A percentile compares a stretch with the other conserved stretches of the same genome.
These are phyloP conservation scores for Ectemnius continuus DNA, from an alignment of 2,888 invertebrate genomes.

Conservation along the genomic window DNA sequence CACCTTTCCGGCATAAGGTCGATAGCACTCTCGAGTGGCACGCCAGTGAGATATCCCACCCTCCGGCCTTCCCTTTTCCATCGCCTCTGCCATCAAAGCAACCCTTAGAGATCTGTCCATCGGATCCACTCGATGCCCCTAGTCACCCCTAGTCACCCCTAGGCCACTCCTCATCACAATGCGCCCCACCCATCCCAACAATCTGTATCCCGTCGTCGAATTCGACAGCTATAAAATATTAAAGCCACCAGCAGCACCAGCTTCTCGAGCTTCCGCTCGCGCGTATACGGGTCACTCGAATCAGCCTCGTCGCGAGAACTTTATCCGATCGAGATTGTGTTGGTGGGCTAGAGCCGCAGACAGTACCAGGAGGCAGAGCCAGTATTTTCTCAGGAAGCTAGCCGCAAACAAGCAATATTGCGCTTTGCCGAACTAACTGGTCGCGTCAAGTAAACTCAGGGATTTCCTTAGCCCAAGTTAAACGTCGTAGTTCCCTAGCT, in stretches of 20 bases:
- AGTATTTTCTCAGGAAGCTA: neutral
- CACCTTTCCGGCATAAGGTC: slow-evolving; percentile 67
- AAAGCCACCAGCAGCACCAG: slow-evolving; percentile 40
- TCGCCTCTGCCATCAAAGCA: neutral
- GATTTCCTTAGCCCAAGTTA: too few species aligned
- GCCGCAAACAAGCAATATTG: slow-evolving; percentile 8
- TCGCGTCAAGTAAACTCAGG: neutral
- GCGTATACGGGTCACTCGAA: too few species aligned
- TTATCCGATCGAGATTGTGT: too few species aligned
- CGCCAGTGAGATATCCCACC: slow-evolving; percentile 63
- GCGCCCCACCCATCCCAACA: slow-evolving; percentile 60
- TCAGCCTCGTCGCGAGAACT: too few species aligned
- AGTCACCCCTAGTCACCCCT: slow-evolving; percentile 44
- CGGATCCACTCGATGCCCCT: neutral
- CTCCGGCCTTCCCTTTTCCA: slow-evolving; percentile 56
- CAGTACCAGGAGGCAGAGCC: too few species aligned
- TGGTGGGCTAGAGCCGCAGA: too few species aligned
- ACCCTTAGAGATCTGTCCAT: slow-evolving; percentile 39
- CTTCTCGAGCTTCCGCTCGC: too few species aligned
- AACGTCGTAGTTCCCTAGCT: too few species aligned
- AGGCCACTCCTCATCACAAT: slow-evolving; percentile 68
- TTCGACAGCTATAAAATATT: slow-evolving; percentile 50
- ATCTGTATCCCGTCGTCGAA: slow-evolving; percentile 55
- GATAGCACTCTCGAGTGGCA: slow-evolving; percentile 67
- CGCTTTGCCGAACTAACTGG: slow-evolving; percentile 11